Evolutionary conservation across 2,797 vertebrate species (phyloP), one percentile per base, ranked within the genome.

Genomic region (Garrulus glandarius): DNA sequence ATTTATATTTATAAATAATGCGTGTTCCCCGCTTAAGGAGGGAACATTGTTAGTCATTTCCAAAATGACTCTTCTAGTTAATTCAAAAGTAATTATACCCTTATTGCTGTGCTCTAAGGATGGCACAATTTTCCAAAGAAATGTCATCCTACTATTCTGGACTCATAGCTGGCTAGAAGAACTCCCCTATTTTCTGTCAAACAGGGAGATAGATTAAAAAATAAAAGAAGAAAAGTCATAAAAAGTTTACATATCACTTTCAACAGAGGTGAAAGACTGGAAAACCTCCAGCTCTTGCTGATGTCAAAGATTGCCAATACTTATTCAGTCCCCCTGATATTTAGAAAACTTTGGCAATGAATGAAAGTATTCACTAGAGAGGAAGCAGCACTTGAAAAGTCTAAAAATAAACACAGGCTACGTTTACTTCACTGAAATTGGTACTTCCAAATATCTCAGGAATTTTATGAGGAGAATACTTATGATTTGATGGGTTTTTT

Each of bases 181-280:
- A 59, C 23, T 64, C 69, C 22, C 30, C 5, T n/a, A 5, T 53
- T 34, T 92, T 84, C 71, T 78, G 63, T 49, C 59, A 92, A 81
- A 36, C 7, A 67, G 10, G 23, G 56, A 92, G 29, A 79, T 2
- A 52, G 17, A 75, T 23, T 9, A 13, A 96, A 90, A 86, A 89
- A 57, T 5, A 63, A n/a, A 36, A 63, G 2, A 49, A 53, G 2
- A 47, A n/a, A 82, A 36, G 5, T 55, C 4, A 44, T 59, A 9
- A 61, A 55, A 44, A 49, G 11, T 83, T 93, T 94, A 32, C 19
- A 34, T 70, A 70, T 93, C 27, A 75, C 27, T 85, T 94, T 71
- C n/a, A 89, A 47, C 21, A 88, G 59, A 95, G 76, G 63, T 96
- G 82, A 94, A 89, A 70, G 85, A 80, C 29, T 92, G 55, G 76